Evolutionary conservation across 1,140 invertebrate species (phyloP).

Genomic region (Trichogramma pretiosum): DNA sequence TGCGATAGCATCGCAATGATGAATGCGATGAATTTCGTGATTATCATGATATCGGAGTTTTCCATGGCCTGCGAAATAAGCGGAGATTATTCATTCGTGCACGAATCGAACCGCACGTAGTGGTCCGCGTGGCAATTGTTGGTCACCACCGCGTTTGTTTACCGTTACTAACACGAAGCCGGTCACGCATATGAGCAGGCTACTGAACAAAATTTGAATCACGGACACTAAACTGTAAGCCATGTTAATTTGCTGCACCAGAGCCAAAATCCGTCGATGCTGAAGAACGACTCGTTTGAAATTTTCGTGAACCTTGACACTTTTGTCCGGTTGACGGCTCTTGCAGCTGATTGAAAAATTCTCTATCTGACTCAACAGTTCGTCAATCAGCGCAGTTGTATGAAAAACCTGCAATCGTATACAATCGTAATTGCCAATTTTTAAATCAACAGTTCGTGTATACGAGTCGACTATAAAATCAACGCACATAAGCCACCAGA

Average conservation of each 20-base stretch:
- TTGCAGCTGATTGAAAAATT: not conserved
- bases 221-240: not conserved
- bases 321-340: not conserved
- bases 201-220: slow-evolving; percentile 5
- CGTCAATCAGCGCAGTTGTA: not conserved
- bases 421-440: not conserved
- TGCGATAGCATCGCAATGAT: slow-evolving; percentile 2
- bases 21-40: slow-evolving; percentile 5
- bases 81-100: too few relatives aligned
- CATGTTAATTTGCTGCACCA: slow-evolving; percentile 6
- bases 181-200: not conserved
- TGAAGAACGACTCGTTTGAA: not conserved
- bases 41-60: not conserved
- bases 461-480: not conserved
- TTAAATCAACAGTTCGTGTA: not conserved
- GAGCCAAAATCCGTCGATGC: slow-evolving; percentile 1
- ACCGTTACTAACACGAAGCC: slow-evolving; percentile 6
- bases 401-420: not conserved
- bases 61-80: not conserved
- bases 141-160: too few relatives aligned
- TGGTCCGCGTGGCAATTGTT: too few relatives aligned
- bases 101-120: too few relatives aligned
- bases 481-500: not conserved
- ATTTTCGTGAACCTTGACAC: not conserved
- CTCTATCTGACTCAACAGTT: not conserved